Base-by-base conservation (phyloP, 2,888 invertebrate genomes). In the Oscheius sp. region DNA sequence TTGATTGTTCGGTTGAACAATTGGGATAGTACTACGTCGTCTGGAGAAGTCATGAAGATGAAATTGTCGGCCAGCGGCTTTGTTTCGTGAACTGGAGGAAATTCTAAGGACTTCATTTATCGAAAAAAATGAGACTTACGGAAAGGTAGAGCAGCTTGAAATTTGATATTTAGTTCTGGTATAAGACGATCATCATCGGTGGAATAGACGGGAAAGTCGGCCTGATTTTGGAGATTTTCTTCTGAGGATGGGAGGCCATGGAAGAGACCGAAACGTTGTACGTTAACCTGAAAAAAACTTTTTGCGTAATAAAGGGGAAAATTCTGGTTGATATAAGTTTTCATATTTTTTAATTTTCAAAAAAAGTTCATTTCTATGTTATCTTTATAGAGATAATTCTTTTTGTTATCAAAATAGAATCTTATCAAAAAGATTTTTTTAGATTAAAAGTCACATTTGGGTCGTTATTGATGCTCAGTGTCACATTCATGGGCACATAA, bases 401-500 rank as follows among this genome's bases (percentile, higher is more conserved):
- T n/a, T n/a, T n/a, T n/a, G 12, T 38, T 38, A 14, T 38, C 12
- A 38, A 38, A 12, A 38, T 12, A 14, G 38, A n/a, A n/a, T n/a
- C n/a, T n/a, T n/a, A n/a, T 33, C 2, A 8, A 2, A 32, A 33
- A 14, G 12, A 22, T 2, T 12, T 24, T 50, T 28, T 12, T 12
- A 26, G 12, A 57, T 36, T 0, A 45, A 26, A 47, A 6, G 56
- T 59, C 30, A 74, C 76, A 63, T 72, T 50, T 8, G 56, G 14
- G 41, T 74, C 67, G 0, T 47, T 61, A 32, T 76, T 73, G 22
- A 78, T 71, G 36, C 67, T 30, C 12, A 68, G 44, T 0, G 76
- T 76, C 30, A 70, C 65, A 45, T 76, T 74, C 9, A 61, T 17
- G 17, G 70, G 74, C 5, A 71, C 63, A 45, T 78, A 76, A 49